A percentile compares a stretch with the other conserved stretches of the same genome.
Conservation (phyloP, 2,113 vertebrate species). For the Cacatua alba region DNA sequence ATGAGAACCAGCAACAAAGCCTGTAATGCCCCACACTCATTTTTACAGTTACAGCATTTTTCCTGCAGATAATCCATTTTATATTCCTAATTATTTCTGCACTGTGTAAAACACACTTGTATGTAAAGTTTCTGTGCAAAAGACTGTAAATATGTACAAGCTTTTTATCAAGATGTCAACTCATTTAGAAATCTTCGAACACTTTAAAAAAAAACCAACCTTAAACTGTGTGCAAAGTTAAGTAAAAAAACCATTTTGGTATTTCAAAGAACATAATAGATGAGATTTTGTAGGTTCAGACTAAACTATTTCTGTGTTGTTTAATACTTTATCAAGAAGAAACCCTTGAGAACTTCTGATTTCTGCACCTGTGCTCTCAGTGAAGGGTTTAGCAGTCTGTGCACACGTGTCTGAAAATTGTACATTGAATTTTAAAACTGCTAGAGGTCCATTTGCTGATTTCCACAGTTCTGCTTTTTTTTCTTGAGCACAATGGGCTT, state of each 20-base stretch:
- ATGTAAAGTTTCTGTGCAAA: no score
- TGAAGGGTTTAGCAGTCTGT: background rate
- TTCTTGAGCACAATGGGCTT: constrained; percentile 52
- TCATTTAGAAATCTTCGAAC: no score
- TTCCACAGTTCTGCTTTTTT: constrained; percentile 41
- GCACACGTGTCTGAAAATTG: background rate
- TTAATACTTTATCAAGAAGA: background rate
- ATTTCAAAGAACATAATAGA: background rate
- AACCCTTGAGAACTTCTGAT: background rate
- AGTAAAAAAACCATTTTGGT: background rate
- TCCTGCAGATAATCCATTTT: background rate
- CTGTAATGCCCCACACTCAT: background rate
- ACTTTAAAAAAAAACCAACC: background rate
- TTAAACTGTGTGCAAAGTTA: constrained; percentile 14
- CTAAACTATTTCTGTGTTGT: background rate
- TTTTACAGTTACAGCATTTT: constrained; percentile 33
- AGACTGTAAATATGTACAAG: no score
- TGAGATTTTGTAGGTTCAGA: background rate
- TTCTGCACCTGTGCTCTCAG: constrained; percentile 17
- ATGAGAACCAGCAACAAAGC: background rate
- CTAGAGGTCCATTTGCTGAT: constrained; percentile 63
- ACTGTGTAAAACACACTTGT: background rate
- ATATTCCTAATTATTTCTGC: background rate
- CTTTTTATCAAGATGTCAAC: no score
- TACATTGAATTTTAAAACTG: constrained; percentile 19